Conservation (phyloP, 1,140 invertebrate species). For the Apis cerana region DNA sequence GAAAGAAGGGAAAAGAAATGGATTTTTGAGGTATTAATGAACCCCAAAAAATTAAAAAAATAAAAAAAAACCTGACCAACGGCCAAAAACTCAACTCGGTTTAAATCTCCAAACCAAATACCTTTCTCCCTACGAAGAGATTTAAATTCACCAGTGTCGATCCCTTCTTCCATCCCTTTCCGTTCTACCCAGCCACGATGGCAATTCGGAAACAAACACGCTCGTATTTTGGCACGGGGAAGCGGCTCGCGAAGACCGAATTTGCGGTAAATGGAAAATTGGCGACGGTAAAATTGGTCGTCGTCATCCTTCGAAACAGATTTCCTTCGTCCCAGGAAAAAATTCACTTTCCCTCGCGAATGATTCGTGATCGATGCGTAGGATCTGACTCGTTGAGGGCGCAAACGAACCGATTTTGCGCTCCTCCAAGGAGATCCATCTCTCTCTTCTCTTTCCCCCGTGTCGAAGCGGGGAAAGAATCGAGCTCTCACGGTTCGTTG, state of each 20-base stretch:
- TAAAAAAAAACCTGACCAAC: not conserved
- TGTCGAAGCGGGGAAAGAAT: not conserved
- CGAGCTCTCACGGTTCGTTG: conserved; percentile 20
- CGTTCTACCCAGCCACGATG: not conserved
- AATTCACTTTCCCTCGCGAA: too few species aligned
- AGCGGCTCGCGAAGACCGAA: not conserved
- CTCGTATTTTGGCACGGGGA: not conserved
- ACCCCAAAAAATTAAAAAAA: too few species aligned
- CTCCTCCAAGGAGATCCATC: not conserved
- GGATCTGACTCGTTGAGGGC: not conserved
- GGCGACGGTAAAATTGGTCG: not conserved
- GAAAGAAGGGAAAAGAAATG: too few species aligned
- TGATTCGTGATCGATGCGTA: too few species aligned
- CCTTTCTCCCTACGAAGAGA: not conserved
- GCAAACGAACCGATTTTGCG: too few species aligned
- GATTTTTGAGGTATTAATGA: not conserved
- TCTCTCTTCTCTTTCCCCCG: not conserved
- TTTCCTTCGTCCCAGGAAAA: not conserved
- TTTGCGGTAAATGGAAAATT: not conserved
- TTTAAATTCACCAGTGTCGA: conserved; percentile 1
- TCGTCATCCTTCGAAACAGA: not conserved
- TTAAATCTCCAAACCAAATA: conserved; percentile 22
- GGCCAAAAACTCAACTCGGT: not conserved
- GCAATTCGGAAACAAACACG: not conserved
- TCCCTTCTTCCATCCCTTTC: not conserved